Base-by-base conservation (phyloP, 2,888 invertebrate species). In the Desoria tigrina region DNA sequence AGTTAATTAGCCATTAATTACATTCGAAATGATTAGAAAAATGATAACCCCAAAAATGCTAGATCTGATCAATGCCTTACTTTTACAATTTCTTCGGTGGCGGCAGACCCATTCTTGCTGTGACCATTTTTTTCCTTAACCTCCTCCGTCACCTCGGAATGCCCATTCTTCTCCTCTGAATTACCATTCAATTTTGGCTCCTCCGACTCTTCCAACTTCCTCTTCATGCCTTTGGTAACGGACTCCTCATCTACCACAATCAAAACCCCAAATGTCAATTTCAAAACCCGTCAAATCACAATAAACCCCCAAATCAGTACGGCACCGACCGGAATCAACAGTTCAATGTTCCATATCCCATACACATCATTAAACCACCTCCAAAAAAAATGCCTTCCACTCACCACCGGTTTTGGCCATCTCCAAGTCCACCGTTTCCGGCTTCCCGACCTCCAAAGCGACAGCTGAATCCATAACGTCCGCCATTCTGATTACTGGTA, bases 151-250 rank as follows among this genome's bases (percentile, higher is more conserved):
- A 9, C 39, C 9, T 49, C 18, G 9, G 9, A 11, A 26, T 51
- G 51, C 24, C 57, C 57, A n/a, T 57, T 57, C 11, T 37, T 42
- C 18, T 21, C 57, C 57, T 42, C 57, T 2, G 28, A 4, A 18
- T n/a, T 24, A n/a, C 57, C 57, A 24, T 57, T 57, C 7, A 42
- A 4, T 23, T 57, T 57, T 16, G 24, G n/a, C 21, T 57, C 57
- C 37, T 57, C 57, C 23, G n/a, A 32, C 11, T 57, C 57, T 24
- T 57, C 57, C 23, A 57, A 42, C 42, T 57, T 57, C 21, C 57
- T n/a, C 23, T 57, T 57, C 42, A 57, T 11, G 6, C 57, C 57
- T 42, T 57, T 57, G n/a, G 23, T 37, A 37, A 18, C 57, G 16
- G 9, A 18, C 7, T 57, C 57, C 4, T 37, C 39, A 24, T 24